Percentiles rank a stretch among this genome's conserved stretches.
These are phyloP conservation scores for Apeltes quadracus DNA, from an alignment of 2,113 vertebrate species.

Conservation along the genomic window DNA sequence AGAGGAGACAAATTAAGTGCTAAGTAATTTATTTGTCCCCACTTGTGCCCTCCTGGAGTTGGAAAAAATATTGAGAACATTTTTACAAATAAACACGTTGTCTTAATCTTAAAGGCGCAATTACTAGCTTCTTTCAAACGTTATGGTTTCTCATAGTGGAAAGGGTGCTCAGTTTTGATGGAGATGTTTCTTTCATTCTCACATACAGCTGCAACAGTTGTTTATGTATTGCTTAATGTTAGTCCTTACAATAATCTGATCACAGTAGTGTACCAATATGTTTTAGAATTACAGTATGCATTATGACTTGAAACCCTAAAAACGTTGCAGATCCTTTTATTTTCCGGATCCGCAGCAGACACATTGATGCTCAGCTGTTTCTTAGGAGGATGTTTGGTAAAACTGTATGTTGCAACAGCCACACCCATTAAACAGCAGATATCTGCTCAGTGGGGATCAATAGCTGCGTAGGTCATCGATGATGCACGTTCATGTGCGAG, in stretches of 20 bases:
- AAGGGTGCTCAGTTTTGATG: background rate
- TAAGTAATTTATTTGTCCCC: slow-evolving; percentile 52
- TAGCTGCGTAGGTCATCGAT: slow-evolving; percentile 64
- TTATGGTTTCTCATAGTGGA: background rate
- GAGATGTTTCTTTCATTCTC: background rate
- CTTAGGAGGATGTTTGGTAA: slow-evolving; percentile 16
- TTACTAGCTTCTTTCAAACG: background rate
- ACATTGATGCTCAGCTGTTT: background rate
- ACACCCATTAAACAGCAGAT: slow-evolving; percentile 46
- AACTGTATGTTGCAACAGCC: slow-evolving; percentile 31
- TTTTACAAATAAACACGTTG: background rate
- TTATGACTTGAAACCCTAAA: background rate
- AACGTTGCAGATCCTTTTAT: background rate
- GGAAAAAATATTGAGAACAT: slow-evolving; percentile 35
- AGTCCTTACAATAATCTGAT: background rate
- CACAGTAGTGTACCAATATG: background rate
- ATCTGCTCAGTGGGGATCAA: slow-evolving; percentile 50
- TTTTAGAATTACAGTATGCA: background rate
- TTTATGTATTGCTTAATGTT: background rate
- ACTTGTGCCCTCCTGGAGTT: slow-evolving; percentile 34
- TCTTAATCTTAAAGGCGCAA: background rate
- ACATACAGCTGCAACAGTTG: background rate
- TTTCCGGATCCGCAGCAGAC: background rate
- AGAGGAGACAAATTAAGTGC: slow-evolving; percentile 38
- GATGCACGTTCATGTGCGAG: slow-evolving; percentile 42